Conservation (phyloP, 37 sponge, comb jelly and placozoan genomes). For the Theonella swinhoei region DNA sequence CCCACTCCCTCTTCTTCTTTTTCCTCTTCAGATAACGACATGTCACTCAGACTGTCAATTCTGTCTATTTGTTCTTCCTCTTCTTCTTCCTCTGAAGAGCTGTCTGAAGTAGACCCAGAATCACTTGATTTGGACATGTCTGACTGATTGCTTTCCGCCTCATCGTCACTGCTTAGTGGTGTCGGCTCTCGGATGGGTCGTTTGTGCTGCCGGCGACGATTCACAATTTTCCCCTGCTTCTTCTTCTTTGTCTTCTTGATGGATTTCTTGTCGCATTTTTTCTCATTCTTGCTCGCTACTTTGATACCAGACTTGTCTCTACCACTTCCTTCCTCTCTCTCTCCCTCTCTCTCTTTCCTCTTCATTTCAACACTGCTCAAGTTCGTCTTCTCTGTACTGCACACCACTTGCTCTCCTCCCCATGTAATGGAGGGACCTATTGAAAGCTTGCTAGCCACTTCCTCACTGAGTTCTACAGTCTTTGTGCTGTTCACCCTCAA, state of each 20-base stretch:
- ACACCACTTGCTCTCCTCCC: neutral
- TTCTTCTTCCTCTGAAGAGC: constrained; percentile 44
- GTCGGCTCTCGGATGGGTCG: neutral
- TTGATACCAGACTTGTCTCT: neutral
- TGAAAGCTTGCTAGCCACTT: neutral
- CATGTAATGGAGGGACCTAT: neutral
- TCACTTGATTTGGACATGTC: constrained; percentile 10
- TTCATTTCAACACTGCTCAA: no score
- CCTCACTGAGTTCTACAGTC: neutral
- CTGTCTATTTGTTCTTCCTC: neutral
- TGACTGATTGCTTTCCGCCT: neutral
- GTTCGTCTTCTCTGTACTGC: neutral
- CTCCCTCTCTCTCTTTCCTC: neutral
- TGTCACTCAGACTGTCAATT: neutral
- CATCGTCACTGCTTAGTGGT: constrained; percentile 14
- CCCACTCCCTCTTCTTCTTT: neutral
- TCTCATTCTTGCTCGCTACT: neutral
- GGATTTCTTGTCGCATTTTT: neutral
- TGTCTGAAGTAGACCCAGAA: neutral
- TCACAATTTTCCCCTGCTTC: neutral
- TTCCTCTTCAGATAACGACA: neutral
- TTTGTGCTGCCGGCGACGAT: neutral
- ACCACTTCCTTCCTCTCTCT: neutral
- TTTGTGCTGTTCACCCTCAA: neutral
- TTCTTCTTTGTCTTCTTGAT: neutral